These are phyloP conservation scores for Lampris incognitus DNA, from an alignment of 2,113 vertebrate species.

Conservation along the genomic window DNA sequence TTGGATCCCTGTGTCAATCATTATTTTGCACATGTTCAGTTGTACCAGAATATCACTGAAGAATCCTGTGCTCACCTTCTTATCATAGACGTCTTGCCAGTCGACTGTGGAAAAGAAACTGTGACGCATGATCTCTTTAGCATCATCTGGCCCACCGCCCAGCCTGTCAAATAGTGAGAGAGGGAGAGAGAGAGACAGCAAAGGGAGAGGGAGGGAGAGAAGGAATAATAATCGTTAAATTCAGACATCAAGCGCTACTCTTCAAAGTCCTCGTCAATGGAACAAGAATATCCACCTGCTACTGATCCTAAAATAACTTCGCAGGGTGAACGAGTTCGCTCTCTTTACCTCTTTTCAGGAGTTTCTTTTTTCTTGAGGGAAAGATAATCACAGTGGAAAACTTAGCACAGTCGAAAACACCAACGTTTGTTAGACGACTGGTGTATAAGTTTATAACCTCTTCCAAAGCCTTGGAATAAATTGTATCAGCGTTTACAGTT, in stretches of 20 bases:
- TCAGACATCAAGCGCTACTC: slow-evolving; percentile 46
- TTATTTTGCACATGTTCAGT: too few relatives aligned
- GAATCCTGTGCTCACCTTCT: slow-evolving; percentile 87
- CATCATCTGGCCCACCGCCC: slow-evolving; percentile 94
- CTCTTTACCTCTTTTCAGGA: slow-evolving; percentile 30
- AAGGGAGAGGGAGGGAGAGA: neutral
- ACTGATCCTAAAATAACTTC: slow-evolving; percentile 60
- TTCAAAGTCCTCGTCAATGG: slow-evolving; percentile 54
- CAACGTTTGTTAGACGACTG: neutral
- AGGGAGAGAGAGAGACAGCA: neutral
- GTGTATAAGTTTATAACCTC: too few relatives aligned
- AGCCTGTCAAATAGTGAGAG: slow-evolving; percentile 77
- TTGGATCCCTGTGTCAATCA: too few relatives aligned
- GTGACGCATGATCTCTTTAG: slow-evolving; percentile 97
- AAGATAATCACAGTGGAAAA: slow-evolving; percentile 32
- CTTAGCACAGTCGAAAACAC: slow-evolving; percentile 2
- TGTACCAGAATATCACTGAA: too few relatives aligned
- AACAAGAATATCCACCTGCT: slow-evolving; percentile 69
- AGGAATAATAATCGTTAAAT: slow-evolving; percentile 18
- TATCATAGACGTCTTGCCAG: slow-evolving; percentile 98
- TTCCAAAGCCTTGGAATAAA: too few relatives aligned
- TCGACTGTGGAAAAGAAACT: slow-evolving; percentile 93
- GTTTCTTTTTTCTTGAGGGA: slow-evolving; percentile 32
- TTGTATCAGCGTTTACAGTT: too few relatives aligned
- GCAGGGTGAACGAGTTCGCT: slow-evolving; percentile 55